A percentile compares a stretch with the other conserved stretches of the same genome.
Evolutionary conservation across 2,888 invertebrate species (phyloP).

Genomic region (Calameuta idolon): DNA sequence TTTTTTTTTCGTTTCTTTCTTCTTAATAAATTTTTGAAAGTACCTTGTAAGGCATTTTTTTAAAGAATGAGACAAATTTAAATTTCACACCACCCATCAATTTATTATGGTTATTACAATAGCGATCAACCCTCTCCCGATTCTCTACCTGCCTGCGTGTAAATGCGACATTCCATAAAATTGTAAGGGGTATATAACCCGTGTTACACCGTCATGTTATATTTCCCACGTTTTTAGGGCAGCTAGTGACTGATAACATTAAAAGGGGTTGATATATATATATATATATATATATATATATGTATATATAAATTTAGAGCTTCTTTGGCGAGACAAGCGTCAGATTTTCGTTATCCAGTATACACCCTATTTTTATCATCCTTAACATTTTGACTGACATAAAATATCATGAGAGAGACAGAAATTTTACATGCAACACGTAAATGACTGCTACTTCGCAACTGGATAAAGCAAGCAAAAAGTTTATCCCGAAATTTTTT

Average conservation of each 20-base stretch:
- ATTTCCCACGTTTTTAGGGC: background rate
- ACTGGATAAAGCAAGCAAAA: background rate
- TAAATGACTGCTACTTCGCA: background rate
- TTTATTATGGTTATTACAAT: background rate
- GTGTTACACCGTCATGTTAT: background rate
- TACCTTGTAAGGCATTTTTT: background rate
- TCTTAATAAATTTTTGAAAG: background rate
- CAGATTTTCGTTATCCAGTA: background rate
- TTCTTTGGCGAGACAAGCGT: background rate
- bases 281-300: too few species aligned
- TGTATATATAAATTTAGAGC: too few species aligned
- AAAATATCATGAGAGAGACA: background rate
- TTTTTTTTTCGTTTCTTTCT: background rate
- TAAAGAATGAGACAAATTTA: background rate
- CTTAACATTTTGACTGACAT: background rate
- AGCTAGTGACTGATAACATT: background rate
- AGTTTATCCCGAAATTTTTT: background rate
- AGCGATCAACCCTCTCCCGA: background rate
- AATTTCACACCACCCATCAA: background rate
- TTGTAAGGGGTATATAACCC: too few species aligned
- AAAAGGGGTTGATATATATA: too few species aligned
- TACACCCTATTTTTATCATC: background rate
- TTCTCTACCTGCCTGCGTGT: background rate
- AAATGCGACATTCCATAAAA: too few species aligned
- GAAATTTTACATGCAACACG: background rate